phyloP scores from a whole-genome alignment of 2,888 invertebrate genomes.

The Hemaris fuciformis region DNA sequence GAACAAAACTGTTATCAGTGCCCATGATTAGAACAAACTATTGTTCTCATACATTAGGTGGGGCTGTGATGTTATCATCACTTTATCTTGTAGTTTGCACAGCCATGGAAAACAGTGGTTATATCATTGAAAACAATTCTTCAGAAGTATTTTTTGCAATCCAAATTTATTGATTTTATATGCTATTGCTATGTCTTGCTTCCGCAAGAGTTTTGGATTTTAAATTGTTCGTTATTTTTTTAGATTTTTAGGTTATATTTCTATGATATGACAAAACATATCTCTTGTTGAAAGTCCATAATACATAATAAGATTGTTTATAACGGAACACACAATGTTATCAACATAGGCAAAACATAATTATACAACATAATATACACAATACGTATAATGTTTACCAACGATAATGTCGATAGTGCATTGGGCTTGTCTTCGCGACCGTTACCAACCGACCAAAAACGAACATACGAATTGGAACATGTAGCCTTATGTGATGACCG shows the following conservation, averaged over 20 bases:
- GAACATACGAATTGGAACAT: not conserved
- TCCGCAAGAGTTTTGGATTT: too few species aligned
- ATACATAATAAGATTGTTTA: not conserved
- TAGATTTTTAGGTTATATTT: too few species aligned
- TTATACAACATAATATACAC: not conserved
- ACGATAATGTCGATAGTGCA: constrained; percentile 2
- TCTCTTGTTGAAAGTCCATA: not conserved
- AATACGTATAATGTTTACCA: not conserved
- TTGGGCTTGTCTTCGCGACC: not conserved
- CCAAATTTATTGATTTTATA: too few species aligned
- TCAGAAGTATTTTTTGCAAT: too few species aligned
- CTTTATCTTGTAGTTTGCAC: not conserved
- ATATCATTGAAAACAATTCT: not conserved
- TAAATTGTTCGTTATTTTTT: too few species aligned
- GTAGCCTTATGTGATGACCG: not conserved
- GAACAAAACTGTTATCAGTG: not conserved
- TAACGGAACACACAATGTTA: not conserved
- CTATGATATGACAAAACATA: too few species aligned
- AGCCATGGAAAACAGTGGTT: not conserved
- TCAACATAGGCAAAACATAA: not conserved
- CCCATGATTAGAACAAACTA: not conserved
- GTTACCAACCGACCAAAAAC: not conserved
- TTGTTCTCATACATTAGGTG: not conserved
- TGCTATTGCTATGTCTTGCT: not conserved
- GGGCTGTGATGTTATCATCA: not conserved